A percentile compares a stretch with the other conserved stretches of the same genome.
phyloP scores from a whole-genome alignment of 2,113 vertebrate species.

The Corynorhinus townsendii region DNA sequence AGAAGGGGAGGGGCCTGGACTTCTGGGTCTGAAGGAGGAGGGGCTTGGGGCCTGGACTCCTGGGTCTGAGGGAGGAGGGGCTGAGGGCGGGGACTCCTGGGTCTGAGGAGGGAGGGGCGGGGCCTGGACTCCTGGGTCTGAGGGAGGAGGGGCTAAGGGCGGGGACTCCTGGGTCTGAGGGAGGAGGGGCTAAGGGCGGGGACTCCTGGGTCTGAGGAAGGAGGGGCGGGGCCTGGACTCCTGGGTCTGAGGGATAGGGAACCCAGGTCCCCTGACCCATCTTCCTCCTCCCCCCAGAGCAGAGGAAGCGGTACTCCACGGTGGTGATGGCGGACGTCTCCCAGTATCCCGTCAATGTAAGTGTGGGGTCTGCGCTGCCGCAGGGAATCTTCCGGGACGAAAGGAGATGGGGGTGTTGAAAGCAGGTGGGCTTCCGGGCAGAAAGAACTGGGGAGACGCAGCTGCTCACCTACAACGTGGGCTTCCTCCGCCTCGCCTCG shows the following conservation, averaged over 20 bases:
- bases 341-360: slow-evolving; percentile 79
- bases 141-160: not conserved
- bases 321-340: slow-evolving; percentile 75
- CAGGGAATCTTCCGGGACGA: not conserved
- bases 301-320: slow-evolving; percentile 79
- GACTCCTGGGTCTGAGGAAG: too few species aligned
- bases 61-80: too few species aligned
- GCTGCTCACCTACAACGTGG: not conserved
- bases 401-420: not conserved
- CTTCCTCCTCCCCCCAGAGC: slow-evolving; percentile 64
- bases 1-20: not conserved
- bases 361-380: not conserved
- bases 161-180: too few species aligned
- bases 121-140: not conserved
- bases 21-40: not conserved
- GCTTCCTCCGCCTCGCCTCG: not conserved
- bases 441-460: not conserved
- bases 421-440: not conserved
- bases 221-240: not conserved
- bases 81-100: fast-evolving
- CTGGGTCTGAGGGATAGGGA: too few species aligned
- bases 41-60: not conserved
- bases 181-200: not conserved
- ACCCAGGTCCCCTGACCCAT: too few species aligned
- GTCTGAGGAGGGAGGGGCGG: not conserved